These are phyloP conservation scores for Camptogramma bilineatum DNA, from an alignment of 2,888 invertebrate genomes.

Conservation along the genomic window DNA sequence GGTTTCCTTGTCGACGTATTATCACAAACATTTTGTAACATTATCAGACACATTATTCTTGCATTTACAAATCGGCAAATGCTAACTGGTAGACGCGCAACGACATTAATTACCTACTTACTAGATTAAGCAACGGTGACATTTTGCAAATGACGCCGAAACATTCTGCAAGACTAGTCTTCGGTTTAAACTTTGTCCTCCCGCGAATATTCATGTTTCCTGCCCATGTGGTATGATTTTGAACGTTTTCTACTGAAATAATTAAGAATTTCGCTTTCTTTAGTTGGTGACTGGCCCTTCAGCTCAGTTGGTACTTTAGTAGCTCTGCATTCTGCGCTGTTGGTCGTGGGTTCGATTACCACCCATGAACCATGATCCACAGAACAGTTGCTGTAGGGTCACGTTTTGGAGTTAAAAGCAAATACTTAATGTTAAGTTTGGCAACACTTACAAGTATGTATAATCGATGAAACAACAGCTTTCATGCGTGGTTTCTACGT, in stretches of 20 bases:
- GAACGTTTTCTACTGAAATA: too few relatives aligned
- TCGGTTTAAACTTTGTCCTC: background rate
- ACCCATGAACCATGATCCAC: too few relatives aligned
- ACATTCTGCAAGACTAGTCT: conserved; percentile 11
- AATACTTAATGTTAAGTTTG: background rate
- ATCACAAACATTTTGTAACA: conserved; percentile 34
- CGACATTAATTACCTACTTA: conserved; percentile 34
- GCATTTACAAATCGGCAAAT: conserved; percentile 28
- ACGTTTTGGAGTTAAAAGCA: background rate
- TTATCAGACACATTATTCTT: conserved; percentile 30
- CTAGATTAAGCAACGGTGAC: conserved; percentile 24
- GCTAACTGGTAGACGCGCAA: conserved; percentile 27
- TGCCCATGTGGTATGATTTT: background rate
- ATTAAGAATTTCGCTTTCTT: too few relatives aligned
- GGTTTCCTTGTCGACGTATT: conserved; percentile 30
- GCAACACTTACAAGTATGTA: background rate
- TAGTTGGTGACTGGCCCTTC: too few relatives aligned
- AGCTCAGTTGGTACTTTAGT: too few relatives aligned
- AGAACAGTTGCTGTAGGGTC: too few relatives aligned
- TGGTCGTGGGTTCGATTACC: too few relatives aligned
- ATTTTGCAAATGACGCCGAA: conserved; percentile 21
- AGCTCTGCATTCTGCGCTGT: too few relatives aligned
- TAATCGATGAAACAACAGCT: background rate
- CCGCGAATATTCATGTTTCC: background rate
- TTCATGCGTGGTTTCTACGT: background rate